Conservation (phyloP, 1,140 invertebrate genomes). For the Penaeus indicus region DNA sequence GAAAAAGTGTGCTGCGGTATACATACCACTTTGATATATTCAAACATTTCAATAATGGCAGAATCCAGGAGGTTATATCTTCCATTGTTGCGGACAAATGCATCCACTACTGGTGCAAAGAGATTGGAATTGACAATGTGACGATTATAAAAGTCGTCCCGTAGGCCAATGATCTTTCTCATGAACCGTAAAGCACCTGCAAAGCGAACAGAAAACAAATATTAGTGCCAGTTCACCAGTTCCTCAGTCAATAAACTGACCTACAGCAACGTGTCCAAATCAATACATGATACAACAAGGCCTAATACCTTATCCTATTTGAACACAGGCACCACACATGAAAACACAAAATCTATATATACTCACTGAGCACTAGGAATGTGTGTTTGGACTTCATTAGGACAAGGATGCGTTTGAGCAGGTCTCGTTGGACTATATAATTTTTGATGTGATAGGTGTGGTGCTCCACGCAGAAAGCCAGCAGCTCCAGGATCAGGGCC, state of each 20-base stretch:
- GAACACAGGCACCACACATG: not conserved
- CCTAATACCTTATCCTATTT: not conserved
- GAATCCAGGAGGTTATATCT: conserved; percentile 99
- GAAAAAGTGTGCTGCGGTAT: not conserved
- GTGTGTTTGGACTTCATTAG: conserved; percentile 98
- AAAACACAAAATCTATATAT: not conserved
- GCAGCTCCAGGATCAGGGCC: conserved; percentile 92
- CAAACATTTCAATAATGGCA: conserved; percentile 98
- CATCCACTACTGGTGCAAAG: conserved; percentile 95
- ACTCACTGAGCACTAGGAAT: conserved; percentile 93
- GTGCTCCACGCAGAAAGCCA: conserved; percentile 99
- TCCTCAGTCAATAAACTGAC: not conserved
- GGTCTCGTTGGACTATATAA: conserved; percentile 96
- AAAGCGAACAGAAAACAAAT: conserved; percentile 66
- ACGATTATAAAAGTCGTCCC: conserved; percentile 98
- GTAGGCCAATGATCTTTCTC: conserved; percentile 95
- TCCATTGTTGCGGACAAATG: conserved; percentile 95
- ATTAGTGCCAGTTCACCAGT: not conserved
- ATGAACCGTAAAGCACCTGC: conserved; percentile 92
- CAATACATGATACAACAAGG: no score
- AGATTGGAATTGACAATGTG: conserved; percentile 97
- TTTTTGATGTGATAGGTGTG: conserved; percentile 99
- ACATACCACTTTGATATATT: conserved; percentile 92
- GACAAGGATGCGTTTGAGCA: conserved; percentile 93
- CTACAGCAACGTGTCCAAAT: conserved; percentile 11